Evolutionary conservation across 23 tunicate genomes (phyloP), one percentile per base, ranked within the genome.

Genomic region (Botrylloides violaceus): DNA sequence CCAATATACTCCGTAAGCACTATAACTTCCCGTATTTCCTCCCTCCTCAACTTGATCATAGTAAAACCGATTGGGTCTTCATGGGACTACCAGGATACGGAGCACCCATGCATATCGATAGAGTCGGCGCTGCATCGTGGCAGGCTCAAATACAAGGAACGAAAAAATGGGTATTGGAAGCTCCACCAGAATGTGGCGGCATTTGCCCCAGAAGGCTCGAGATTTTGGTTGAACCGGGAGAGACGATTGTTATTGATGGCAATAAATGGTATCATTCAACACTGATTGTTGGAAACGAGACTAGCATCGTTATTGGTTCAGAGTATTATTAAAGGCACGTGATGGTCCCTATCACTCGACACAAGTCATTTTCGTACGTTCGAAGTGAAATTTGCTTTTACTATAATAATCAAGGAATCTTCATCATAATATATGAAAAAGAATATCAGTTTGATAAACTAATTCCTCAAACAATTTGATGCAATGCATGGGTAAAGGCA

Each of bases 61-160:
- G 84, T 32, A 88, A 74, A 64, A 88, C 83, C 28, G 96, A 88
- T 53, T 88, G 96, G 96, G 71, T 88, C n/a, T 88, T 88, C 32
- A 88, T 88, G 96, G 96, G 96, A 1, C 59, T 88, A 9, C 96
- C 96, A 19, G 96, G 96, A 4, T 88, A 88, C 62, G 96, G 96
- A 36, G 96, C 96, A 7, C 36, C 53, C 32, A 76, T 81, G 79
- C 96, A 88, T 56, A 84, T 84, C 64, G 92, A 84, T 38, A 33
- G 4, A 32, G 81, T 84, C 6, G 92, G 39, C 1, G 64, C 81
- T 27, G 37, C 64, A 29, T 84, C 92, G 19, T 84, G 92, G 92
- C 92, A 84, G 72, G 92, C 92, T 22, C 92, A 84, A 73, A 64
- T 84, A 24, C 78, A 84, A 32, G 92, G 92, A 33, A 65, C 66